phyloP scores from a whole-genome alignment of 2,797 vertebrate species.

The Phataginus tetradactyla region DNA sequence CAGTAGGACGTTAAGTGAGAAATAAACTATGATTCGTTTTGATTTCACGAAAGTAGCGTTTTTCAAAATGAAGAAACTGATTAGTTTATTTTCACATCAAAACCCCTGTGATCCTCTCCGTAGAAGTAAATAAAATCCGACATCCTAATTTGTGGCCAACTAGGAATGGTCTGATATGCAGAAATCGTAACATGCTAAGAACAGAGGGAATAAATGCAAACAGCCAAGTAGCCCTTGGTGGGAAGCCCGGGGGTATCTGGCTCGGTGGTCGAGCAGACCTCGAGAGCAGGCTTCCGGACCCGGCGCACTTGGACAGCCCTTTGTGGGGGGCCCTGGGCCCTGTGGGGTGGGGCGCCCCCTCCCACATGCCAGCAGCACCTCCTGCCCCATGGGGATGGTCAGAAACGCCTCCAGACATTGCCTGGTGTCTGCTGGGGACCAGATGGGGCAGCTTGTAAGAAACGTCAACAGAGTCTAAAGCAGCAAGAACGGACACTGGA shows the following conservation, averaged over 20 bases:
- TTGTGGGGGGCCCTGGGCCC: too few relatives aligned
- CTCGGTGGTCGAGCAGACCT: too few relatives aligned
- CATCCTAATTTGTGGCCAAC: neutral
- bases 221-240: neutral
- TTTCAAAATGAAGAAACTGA: neutral
- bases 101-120: neutral
- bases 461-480: accelerated
- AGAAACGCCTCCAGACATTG: neutral
- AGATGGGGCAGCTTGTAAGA: too few relatives aligned
- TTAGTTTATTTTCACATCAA: neutral
- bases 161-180: accelerated
- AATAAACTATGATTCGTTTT: neutral
- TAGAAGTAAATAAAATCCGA: neutral
- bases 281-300: too few relatives aligned
- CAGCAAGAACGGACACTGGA: accelerated
- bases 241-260: too few relatives aligned
- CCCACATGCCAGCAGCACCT: neutral
- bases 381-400: accelerated
- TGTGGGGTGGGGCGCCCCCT: too few relatives aligned
- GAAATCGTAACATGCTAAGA: too few relatives aligned
- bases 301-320: too few relatives aligned
- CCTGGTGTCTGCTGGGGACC: neutral
- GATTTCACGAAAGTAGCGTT: neutral
- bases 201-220: neutral
- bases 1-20: neutral